phyloP scores from a whole-genome alignment of 2,113 vertebrate species.

The Alosa alosa region DNA sequence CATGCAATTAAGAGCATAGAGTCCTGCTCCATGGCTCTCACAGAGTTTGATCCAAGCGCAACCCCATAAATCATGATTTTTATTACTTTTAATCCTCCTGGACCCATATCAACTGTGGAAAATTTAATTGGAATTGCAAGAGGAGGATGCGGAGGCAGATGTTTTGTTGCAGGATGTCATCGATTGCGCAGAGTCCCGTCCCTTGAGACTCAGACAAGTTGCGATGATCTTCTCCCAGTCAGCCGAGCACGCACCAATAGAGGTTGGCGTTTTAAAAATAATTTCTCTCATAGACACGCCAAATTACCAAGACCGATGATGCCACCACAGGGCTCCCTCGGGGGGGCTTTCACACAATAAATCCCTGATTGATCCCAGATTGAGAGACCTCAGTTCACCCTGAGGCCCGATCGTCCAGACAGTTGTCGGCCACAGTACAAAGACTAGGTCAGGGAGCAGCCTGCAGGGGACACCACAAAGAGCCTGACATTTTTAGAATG shows the following conservation, averaged over 20 bases:
- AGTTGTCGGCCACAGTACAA: neutral
- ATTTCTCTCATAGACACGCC: neutral
- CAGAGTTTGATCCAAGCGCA: neutral
- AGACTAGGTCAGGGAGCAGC: neutral
- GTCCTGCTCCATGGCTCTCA: neutral
- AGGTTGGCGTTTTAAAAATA: neutral
- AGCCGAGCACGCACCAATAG: neutral
- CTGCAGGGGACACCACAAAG: neutral
- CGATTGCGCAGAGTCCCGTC: neutral
- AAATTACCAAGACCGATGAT: neutral
- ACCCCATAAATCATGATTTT: neutral
- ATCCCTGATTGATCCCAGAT: conserved; percentile 4
- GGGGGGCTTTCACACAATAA: neutral
- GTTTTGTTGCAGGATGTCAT: neutral
- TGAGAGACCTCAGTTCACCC: neutral
- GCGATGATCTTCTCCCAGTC: neutral
- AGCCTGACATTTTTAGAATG: neutral
- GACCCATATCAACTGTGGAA: neutral
- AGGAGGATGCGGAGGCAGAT: neutral
- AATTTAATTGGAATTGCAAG: neutral
- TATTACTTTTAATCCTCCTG: neutral
- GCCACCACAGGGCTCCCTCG: neutral
- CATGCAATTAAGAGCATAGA: neutral
- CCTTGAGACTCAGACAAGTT: neutral
- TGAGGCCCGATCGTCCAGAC: neutral